phyloP scores from a whole-genome alignment of 2,888 invertebrate genomes.

The Xestia rhomboidea region DNA sequence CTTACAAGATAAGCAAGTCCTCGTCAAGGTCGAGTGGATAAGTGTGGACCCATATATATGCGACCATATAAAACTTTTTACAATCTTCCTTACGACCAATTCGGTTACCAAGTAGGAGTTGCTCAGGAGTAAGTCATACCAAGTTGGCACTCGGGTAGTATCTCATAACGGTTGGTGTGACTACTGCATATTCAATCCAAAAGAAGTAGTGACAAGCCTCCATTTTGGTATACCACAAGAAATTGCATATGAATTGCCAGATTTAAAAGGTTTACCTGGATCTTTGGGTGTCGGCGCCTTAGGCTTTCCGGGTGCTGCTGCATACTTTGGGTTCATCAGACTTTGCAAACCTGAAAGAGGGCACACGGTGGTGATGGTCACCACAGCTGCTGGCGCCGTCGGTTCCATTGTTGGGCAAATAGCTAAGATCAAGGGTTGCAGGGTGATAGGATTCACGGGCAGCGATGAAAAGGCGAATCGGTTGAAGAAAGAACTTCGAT shows the following conservation, averaged over 20 bases:
- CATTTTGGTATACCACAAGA: constrained; percentile 12
- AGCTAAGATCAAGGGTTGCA: constrained; percentile 92
- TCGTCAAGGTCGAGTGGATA: constrained; percentile 75
- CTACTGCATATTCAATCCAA: constrained; percentile 46
- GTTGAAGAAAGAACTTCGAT: constrained; percentile 92
- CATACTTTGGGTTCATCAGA: constrained; percentile 93
- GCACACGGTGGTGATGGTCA: constrained; percentile 93
- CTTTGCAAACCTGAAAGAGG: constrained; percentile 92
- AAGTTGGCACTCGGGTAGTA: constrained; percentile 91
- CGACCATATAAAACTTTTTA: constrained; percentile 59
- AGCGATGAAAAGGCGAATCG: constrained; percentile 93
- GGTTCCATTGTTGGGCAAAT: constrained; percentile 94
- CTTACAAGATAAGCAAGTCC: constrained; percentile 75
- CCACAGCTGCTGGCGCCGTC: constrained; percentile 94
- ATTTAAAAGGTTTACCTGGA: constrained; percentile 83
- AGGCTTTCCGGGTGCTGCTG: constrained; percentile 93
- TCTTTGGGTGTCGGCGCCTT: constrained; percentile 91
- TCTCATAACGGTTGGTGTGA: constrained; percentile 83
- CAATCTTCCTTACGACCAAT: constrained; percentile 76
- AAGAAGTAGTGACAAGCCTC: constrained; percentile 1
- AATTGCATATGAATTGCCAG: constrained; percentile 83
- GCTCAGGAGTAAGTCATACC: constrained; percentile 91
- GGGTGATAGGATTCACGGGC: constrained; percentile 93
- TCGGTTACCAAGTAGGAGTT: constrained; percentile 74
- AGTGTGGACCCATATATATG: constrained; percentile 76